Evolutionary conservation across 2,797 vertebrate genomes (phyloP).

Genomic region (Bradypodion ventrale): DNA sequence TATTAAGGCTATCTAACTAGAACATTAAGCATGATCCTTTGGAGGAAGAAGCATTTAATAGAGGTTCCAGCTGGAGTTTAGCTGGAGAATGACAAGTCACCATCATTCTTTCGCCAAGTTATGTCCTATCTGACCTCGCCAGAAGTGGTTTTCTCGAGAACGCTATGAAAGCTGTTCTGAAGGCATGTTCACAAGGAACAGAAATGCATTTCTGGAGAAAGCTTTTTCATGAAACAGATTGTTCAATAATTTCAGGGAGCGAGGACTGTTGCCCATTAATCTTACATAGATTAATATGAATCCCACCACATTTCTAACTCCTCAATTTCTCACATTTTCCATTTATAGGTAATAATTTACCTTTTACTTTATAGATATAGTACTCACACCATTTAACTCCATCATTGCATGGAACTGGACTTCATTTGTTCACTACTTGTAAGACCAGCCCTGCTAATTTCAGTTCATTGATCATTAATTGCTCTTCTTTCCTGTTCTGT

Average conservation of each 20-base stretch:
- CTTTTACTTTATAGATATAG: not conserved
- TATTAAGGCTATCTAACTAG: not conserved
- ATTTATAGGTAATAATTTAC: too few species aligned
- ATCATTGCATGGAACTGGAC: not conserved
- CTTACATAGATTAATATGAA: not conserved
- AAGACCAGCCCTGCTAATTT: not conserved
- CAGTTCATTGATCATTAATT: not conserved
- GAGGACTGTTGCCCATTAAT: not conserved
- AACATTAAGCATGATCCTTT: not conserved
- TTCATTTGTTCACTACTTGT: not conserved
- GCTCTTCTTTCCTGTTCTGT: not conserved
- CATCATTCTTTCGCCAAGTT: not conserved
- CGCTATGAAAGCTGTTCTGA: not conserved
- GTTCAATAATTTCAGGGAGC: rapidly evolving
- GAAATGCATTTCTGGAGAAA: not conserved
- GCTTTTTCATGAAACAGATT: not conserved
- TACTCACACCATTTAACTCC: too few species aligned
- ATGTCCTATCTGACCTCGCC: not conserved
- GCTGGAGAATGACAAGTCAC: rapidly evolving
- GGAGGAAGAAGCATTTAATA: not conserved
- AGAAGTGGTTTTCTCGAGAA: not conserved
- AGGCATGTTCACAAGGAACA: not conserved
- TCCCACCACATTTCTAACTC: not conserved
- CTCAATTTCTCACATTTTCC: too few species aligned
- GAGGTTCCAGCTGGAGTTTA: not conserved